Evolutionary conservation across 35 echinoderm and acorn worm genomes (phyloP).

Genomic region (Ophiothrix spiculata): DNA sequence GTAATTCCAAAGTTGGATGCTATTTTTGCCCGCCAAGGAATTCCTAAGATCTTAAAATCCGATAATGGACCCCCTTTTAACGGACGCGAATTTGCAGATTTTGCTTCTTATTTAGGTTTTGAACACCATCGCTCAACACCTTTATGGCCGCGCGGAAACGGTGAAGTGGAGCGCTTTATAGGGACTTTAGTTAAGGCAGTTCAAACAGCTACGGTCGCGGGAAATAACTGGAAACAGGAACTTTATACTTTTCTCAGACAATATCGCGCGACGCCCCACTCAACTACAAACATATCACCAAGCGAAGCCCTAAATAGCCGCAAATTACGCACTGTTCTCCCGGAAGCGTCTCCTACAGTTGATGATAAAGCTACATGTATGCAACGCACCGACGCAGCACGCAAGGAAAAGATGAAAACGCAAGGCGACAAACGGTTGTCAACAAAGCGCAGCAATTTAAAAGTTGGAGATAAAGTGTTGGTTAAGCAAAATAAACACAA

Average conservation of each 20-base stretch:
- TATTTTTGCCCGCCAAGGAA: slow-evolving; percentile 31
- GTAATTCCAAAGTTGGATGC: slow-evolving; percentile 29
- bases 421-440: background rate
- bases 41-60: slow-evolving; percentile 39
- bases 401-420: background rate
- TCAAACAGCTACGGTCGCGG: slow-evolving; percentile 10
- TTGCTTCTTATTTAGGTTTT: slow-evolving; percentile 53
- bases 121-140: slow-evolving; percentile 32
- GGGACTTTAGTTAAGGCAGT: slow-evolving; percentile 23
- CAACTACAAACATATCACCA: slow-evolving; percentile 28
- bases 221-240: slow-evolving; percentile 55
- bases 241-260: slow-evolving; percentile 33
- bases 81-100: slow-evolving; percentile 28
- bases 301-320: slow-evolving; percentile 25
- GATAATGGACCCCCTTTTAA: slow-evolving; percentile 56
- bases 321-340: background rate
- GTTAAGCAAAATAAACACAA: background rate
- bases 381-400: background rate
- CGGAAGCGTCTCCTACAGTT: background rate
- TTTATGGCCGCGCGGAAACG: slow-evolving; percentile 50
- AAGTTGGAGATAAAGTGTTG: background rate
- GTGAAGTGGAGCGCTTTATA: slow-evolving; percentile 59
- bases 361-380: background rate
- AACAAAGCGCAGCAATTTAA: background rate
- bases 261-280: slow-evolving; percentile 61